Conservation (phyloP, 2,797 vertebrate species). For the Gallinago nigripennis region DNA sequence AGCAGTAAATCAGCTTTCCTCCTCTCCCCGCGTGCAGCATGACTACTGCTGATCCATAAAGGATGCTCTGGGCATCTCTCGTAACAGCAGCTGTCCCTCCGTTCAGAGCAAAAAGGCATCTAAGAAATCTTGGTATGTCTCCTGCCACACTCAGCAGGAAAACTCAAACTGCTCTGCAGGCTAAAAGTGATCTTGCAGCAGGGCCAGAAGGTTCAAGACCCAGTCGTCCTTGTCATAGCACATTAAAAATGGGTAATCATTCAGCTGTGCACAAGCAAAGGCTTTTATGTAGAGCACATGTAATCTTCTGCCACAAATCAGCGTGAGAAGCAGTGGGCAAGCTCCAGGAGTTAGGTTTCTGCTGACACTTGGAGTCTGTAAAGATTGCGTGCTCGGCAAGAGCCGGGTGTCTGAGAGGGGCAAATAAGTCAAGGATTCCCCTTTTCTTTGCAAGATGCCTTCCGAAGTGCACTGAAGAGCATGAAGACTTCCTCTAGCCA, state of each 20-base stretch:
- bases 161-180: conserved; percentile 32
- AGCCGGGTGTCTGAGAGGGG: neutral
- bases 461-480: neutral
- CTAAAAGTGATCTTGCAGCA: conserved; percentile 48
- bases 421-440: neutral
- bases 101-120: conserved; percentile 30
- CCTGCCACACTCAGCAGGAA: conserved; percentile 47
- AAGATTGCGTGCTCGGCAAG: neutral
- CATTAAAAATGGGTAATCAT: conserved; percentile 28
- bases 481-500: neutral
- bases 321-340: neutral
- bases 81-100: conserved; percentile 62
- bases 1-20: conserved; percentile 22
- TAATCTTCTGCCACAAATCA: neutral
- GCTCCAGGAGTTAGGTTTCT: neutral
- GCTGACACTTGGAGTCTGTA: neutral
- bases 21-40: neutral
- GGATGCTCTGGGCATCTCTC: conserved; percentile 51
- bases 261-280: conserved; percentile 29
- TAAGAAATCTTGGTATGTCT: conserved; percentile 59
- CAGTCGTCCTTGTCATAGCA: conserved; percentile 43
- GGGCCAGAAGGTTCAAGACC: conserved; percentile 41
- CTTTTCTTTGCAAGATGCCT: neutral
- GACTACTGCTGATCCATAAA: conserved; percentile 22
- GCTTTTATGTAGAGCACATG: conserved; percentile 17